phyloP scores from a whole-genome alignment of 2,888 invertebrate genomes.

The Bibio marci region DNA sequence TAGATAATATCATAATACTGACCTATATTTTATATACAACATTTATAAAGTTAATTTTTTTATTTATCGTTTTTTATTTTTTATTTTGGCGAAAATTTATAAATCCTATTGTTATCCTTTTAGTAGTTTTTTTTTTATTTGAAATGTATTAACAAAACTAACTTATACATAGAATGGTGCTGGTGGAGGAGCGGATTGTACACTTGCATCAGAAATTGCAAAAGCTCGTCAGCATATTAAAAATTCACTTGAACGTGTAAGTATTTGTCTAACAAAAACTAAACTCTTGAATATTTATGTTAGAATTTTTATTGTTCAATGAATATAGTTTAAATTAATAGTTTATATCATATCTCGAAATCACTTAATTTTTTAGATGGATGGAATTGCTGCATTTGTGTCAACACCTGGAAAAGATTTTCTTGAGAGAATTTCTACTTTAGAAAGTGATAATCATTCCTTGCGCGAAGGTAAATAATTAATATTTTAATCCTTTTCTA shows the following conservation, averaged over 20 bases:
- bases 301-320: slow-evolving; percentile 1
- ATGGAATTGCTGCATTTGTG: slow-evolving; percentile 40
- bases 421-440: slow-evolving; percentile 32
- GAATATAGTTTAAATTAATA: slow-evolving; percentile 3
- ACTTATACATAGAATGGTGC: too few relatives aligned
- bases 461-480: slow-evolving; percentile 24
- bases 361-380: slow-evolving; percentile 40
- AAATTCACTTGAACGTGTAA: slow-evolving; percentile 53
- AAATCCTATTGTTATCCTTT: too few relatives aligned
- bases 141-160: too few relatives aligned
- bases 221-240: slow-evolving; percentile 75
- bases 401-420: slow-evolving; percentile 38
- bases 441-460: slow-evolving; percentile 41
- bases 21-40: too few relatives aligned
- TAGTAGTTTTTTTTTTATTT: too few relatives aligned
- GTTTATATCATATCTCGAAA: slow-evolving; percentile 2
- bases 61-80: too few relatives aligned
- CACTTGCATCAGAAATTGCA: slow-evolving; percentile 69
- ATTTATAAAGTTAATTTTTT: too few relatives aligned
- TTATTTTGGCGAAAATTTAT: too few relatives aligned
- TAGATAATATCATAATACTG: too few relatives aligned
- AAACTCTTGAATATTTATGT: too few relatives aligned
- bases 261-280: too few relatives aligned
- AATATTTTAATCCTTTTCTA: slow-evolving; percentile 3
- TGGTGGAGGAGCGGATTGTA: slow-evolving; percentile 15